Evolutionary conservation across 2,797 vertebrate species (phyloP), one percentile per base, ranked within the genome.

Genomic region (Sebastes vulpes): DNA sequence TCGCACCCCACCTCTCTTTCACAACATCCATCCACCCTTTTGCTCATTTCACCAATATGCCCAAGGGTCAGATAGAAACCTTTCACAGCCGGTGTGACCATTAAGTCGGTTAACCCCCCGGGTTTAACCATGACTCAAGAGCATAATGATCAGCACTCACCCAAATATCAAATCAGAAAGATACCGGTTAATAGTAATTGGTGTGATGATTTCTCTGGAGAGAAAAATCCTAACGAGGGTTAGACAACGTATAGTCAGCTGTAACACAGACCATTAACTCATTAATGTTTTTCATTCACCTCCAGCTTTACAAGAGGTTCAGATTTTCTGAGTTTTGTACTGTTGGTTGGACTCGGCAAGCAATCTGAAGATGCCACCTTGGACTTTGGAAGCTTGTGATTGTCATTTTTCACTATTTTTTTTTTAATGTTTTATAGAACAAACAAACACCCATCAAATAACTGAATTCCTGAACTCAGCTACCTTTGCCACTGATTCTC

Each of bases 31-130:
- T 65, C 52, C 50, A 54, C 14, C 26, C 29, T 32, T 42, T 69
- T 71, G 42, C 50, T 69, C 46, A 71, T 79, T 78, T 81, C 21
- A 63, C 38, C 60, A 2, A 1, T 20, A 74, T 21, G 26, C 61
- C 75, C 35, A 67, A 28, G 70, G 83, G 75, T 88, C 77, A 82
- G 77, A 75, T 48, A 61, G 54, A 72, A 69, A 63, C n/a, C 57
- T 56, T 65, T 71, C 32, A 56, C 25, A 72, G 21, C 60, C 28
- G 0, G 9, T 57, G 28, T 32, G 69, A 57, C 67, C 56, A 71
- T 60, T 77, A 69, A 67, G 28, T 58, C 16, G 46, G 48, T 61
- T 76, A 73, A 72, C 58, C 42, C 56, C 8, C 58, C 29, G 28
- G 20, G 68, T 23, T 42, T 10, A 31, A 72, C 21, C 11, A 52